Base-by-base conservation (phyloP, 2,113 vertebrate genomes). In the Corythornis cristatus region DNA sequence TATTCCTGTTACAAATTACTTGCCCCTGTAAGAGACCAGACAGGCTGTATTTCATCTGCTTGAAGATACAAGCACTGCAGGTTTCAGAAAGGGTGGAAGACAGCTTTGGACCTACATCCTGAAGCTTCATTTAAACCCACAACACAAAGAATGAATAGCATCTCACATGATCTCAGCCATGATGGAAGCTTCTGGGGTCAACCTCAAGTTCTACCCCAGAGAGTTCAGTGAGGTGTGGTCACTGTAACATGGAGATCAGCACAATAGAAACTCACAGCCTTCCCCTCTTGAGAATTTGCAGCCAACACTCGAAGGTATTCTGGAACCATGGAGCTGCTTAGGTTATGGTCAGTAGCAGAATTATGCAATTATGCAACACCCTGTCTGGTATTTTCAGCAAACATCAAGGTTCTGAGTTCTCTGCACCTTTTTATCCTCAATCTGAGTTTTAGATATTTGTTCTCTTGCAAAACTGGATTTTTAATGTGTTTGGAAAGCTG, bases 81-180 rank as follows among this genome's bases (percentile, higher is more conserved):
- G 8, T 60, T 93, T 81, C 37, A 70, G 17, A 16, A 67, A 58
- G 8, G 19, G 19, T 29, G 13, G 43, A 62, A 86, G 31, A 45
- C 2, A 58, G 8, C 54, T 75, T 78, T 33, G 12, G 19, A 68
- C 26, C n/a, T 65, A 48, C 12, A 57, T 17, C 43, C 15, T 74
- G 58, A 90, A 86, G 62, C 15, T 77, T 42, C 33, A 35, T 42
- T 67, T 78, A 80, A 77, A 71, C 15, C 6, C 33, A 42, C 22
- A 86, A 17, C 15, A 72, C 26, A 42, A 81, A 60, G 20, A 3
- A 1, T 56, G 29, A 90, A 58, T 14, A 46, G 43, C n/a, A 71
- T 56, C 43, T 86, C 3, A 0, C 20, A 7, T 1, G 1, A 48
- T 48, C 57, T 56, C 53, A 82, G 37, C 23, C 0, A 0, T 23